These are phyloP conservation scores for Drosophila ohnishii DNA, from an alignment of 1,140 invertebrate species.

Conservation along the genomic window DNA sequence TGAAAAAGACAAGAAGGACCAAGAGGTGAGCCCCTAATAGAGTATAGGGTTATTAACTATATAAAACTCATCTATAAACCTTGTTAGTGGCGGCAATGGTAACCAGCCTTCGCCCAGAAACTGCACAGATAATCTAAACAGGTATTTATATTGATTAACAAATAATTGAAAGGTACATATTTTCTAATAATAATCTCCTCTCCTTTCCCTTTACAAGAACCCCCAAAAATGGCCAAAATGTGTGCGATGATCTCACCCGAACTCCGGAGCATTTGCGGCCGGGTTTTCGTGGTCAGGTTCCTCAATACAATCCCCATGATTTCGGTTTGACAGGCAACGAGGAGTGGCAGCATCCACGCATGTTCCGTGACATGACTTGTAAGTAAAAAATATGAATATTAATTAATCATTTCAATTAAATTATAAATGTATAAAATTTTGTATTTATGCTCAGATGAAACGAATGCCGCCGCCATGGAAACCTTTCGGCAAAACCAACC, in stretches of 20 bases:
- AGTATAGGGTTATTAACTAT: too few relatives aligned
- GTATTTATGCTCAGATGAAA: conserved; percentile 23
- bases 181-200: too few relatives aligned
- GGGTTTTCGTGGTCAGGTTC: conserved; percentile 26
- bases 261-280: conserved; percentile 49
- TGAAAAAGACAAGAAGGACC: background rate
- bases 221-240: background rate
- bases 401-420: too few relatives aligned
- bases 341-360: conserved; percentile 51
- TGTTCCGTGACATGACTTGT: conserved; percentile 52
- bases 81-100: background rate
- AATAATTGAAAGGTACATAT: too few relatives aligned
- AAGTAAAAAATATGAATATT: background rate
- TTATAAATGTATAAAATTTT: too few relatives aligned
- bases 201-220: background rate
- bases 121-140: background rate
- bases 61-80: background rate
- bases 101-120: background rate
- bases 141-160: background rate
- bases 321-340: conserved; percentile 50
- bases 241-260: conserved; percentile 2
- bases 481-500: conserved; percentile 22
- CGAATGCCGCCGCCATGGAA: conserved; percentile 22
- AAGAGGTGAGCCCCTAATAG: background rate
- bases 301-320: conserved; percentile 44